Evolutionary conservation across 2,888 invertebrate species (phyloP), one percentile per base, ranked within the genome.

Genomic region (Lasioglossum villosulum): DNA sequence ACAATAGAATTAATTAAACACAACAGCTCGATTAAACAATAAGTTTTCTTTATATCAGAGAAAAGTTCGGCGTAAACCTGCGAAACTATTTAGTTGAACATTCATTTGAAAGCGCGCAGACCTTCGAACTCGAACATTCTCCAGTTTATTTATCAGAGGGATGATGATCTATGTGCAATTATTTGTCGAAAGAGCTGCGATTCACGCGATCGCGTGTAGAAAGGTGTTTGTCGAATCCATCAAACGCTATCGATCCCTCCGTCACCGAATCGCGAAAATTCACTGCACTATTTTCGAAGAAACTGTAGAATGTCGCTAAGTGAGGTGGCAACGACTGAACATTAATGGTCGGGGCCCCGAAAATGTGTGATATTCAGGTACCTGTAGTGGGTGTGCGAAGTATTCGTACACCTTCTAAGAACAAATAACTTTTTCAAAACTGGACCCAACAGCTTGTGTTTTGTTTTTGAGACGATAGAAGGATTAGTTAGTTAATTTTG

Each of bases 171-270:
- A n/a, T 30, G n/a, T 70, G 70, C 52, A 39, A 52, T 52, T 71
- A 39, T 70, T 78, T 78, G 39, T 68, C 3, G 30, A 70, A 56
- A n/a, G 45, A 52, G 48, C 16, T 37, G 23, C 45, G 52, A n/a
- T 86, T 85, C 85, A 75, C 80, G 86, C 85, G 85, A 86, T 86
- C 85, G 86, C 86, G 76, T 84, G 86, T 71, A 39, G 34, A 48
- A n/a, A 37, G 45, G 6, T 56, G 75, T 86, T 84, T 72, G 75
- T 56, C 74, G 74, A 73, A 79, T 37, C 19, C 63, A n/a, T 56
- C 56, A n/a, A 84, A 83, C 63, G 63, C 45, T 30, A 66, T 68
- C 84, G 73, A 72, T 45, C 27, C 14, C 48, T 30, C 10, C 34
- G 34, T 73, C 72, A 12, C 12, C 19, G 48, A 45, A 30, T n/a